Evolutionary conservation across 2,888 invertebrate genomes (phyloP).

Genomic region (Junonia oenone): DNA sequence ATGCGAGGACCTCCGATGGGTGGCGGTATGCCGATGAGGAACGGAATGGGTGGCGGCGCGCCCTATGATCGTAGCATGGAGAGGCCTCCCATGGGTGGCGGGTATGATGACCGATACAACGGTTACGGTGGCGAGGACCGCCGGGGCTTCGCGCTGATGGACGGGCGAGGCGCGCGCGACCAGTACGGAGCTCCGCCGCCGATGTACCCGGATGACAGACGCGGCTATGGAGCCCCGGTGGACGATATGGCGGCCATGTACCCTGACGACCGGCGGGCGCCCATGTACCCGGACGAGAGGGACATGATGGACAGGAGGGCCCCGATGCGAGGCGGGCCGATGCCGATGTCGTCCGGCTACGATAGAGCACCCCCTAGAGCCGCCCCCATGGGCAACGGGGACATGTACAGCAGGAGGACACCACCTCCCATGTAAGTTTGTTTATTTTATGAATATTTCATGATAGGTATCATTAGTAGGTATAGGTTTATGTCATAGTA

Average conservation of each 20-base stretch:
- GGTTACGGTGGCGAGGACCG: slow-evolving; percentile 68
- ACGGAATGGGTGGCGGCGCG: slow-evolving; percentile 74
- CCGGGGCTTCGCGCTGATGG: slow-evolving; percentile 66
- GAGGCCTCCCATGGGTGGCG: slow-evolving; percentile 40
- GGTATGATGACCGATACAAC: slow-evolving; percentile 65
- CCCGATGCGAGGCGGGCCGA: slow-evolving; percentile 45
- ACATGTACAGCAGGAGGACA: slow-evolving; percentile 73
- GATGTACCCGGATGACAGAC: slow-evolving; percentile 49
- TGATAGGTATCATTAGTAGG: no score
- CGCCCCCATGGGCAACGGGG: slow-evolving; percentile 60
- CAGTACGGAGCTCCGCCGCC: slow-evolving; percentile 57
- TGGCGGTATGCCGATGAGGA: slow-evolving; percentile 43
- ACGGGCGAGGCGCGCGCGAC: slow-evolving; percentile 52
- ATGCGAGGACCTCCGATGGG: slow-evolving; percentile 57
- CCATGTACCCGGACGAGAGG: slow-evolving; percentile 60
- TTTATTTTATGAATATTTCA: no score
- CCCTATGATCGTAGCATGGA: slow-evolving; percentile 48
- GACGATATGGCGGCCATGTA: slow-evolving; percentile 42
- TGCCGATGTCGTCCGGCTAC: slow-evolving; percentile 46
- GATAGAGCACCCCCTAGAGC: slow-evolving; percentile 55
- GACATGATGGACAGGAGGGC: slow-evolving; percentile 61
- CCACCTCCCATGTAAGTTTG: slow-evolving; percentile 57
- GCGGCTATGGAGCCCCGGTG: slow-evolving; percentile 38
- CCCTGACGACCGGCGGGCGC: slow-evolving; percentile 51
- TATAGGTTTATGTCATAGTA: no score